Percentiles rank a stretch among this genome's conserved stretches.
Conservation (phyloP, 1,140 invertebrate genomes). For the Sesamia nonagrioides region DNA sequence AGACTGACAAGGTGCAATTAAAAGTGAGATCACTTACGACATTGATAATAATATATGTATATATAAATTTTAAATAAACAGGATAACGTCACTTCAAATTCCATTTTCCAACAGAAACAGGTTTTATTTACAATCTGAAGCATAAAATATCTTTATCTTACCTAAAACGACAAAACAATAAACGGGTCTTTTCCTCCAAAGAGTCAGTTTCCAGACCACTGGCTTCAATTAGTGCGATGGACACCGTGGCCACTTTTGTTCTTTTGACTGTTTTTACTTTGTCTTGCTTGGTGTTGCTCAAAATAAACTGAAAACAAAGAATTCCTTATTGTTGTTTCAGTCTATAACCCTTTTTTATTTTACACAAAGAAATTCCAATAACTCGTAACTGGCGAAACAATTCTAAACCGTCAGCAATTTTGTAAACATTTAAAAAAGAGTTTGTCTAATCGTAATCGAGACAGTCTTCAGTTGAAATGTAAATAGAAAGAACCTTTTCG, state of each 20-base stretch:
- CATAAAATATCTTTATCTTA: slow-evolving; percentile 52
- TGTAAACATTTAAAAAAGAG: slow-evolving; percentile 51
- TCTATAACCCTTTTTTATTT: background rate
- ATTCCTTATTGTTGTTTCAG: background rate
- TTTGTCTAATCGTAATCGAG: slow-evolving; percentile 26
- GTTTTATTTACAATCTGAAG: background rate
- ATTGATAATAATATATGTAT: background rate
- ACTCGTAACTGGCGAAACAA: slow-evolving; percentile 12
- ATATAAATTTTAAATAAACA: too few relatives aligned
- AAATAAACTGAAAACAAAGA: slow-evolving; percentile 71
- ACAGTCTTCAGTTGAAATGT: slow-evolving; percentile 29
- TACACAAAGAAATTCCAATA: slow-evolving; percentile 6
- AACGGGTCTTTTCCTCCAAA: slow-evolving; percentile 67
- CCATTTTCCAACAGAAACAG: too few relatives aligned
- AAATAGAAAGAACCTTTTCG: slow-evolving; percentile 71
- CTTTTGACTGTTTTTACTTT: slow-evolving; percentile 61
- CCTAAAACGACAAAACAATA: slow-evolving; percentile 73
- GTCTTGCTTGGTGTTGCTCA: slow-evolving; percentile 74
- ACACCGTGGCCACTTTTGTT: slow-evolving; percentile 74
- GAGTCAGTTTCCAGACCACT: slow-evolving; percentile 65
- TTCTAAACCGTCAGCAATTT: slow-evolving; percentile 25
- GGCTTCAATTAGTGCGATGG: slow-evolving; percentile 77
- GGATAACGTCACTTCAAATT: too few relatives aligned
- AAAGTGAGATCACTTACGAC: background rate
- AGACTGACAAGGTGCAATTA: background rate